Evolutionary conservation across 2,113 vertebrate genomes (phyloP).

Genomic region (Rallus limicola): DNA sequence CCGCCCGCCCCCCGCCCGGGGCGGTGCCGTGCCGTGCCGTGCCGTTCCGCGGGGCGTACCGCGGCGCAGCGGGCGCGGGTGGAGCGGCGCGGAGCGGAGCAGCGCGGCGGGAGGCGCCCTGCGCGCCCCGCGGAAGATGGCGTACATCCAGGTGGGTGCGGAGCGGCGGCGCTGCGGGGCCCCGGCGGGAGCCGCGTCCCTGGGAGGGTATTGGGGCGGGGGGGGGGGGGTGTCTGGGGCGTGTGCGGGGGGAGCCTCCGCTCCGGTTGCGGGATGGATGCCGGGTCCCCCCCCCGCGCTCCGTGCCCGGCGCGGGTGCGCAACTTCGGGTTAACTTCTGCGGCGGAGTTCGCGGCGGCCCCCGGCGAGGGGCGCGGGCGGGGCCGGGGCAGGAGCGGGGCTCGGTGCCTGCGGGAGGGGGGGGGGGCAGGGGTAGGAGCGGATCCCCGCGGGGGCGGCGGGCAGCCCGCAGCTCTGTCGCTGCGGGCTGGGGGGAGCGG

Average conservation of each 20-base stretch:
- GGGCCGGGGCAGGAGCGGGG: background rate
- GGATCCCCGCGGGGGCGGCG: background rate
- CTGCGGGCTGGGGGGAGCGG: no score
- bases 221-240: background rate
- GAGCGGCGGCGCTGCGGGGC: background rate
- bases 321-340: conserved; percentile 50
- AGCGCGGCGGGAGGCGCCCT: conserved; percentile 51
- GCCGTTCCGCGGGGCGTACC: background rate
- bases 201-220: background rate
- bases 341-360: background rate
- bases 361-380: background rate
- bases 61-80: background rate
- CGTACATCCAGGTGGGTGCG: conserved; percentile 74
- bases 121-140: conserved; percentile 70
- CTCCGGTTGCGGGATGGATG: background rate
- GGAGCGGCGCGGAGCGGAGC: conserved; percentile 32
- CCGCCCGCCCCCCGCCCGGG: background rate
- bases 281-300: background rate
- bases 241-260: no score
- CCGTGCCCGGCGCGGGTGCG: background rate
- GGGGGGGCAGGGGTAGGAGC: background rate
- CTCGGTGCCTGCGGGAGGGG: background rate
- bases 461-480: background rate
- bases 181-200: background rate
- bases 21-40: background rate